phyloP scores from a whole-genome alignment of 2,797 vertebrate species.

The Yasuhikotakia modesta region DNA sequence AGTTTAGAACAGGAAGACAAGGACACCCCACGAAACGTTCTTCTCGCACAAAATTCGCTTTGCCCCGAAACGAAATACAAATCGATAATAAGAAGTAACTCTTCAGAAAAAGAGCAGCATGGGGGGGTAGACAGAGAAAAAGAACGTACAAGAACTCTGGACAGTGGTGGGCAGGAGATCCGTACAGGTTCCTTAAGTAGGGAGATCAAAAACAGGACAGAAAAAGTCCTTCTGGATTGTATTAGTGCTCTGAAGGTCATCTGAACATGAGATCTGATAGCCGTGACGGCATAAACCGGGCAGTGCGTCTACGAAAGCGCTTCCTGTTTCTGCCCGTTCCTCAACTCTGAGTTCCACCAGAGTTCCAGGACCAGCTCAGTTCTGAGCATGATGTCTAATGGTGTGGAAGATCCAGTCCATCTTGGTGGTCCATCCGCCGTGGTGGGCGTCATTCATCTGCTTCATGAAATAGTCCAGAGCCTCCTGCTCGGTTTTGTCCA shows the following conservation, averaged over 20 bases:
- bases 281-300: conserved; percentile 32
- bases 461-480: conserved; percentile 82
- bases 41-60: conserved; percentile 28
- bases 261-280: conserved; percentile 57
- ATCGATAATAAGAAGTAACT: conserved; percentile 39
- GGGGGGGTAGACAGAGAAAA: conserved; percentile 40
- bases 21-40: conserved; percentile 43
- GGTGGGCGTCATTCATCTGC: conserved; percentile 84
- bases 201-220: conserved; percentile 11
- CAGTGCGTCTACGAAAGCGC: conserved; percentile 30
- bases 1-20: conserved; percentile 63
- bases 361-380: conserved; percentile 75
- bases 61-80: conserved; percentile 28
- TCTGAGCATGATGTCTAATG: conserved; percentile 95
- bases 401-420: conserved; percentile 99
- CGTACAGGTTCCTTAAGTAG: conserved; percentile 4
- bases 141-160: conserved; percentile 48
- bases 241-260: conserved; percentile 59
- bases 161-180: conserved; percentile 38
- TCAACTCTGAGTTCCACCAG: conserved; percentile 28
- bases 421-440: conserved; percentile 94
- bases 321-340: conserved; percentile 29
- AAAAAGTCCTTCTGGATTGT: conserved; percentile 53
- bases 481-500: conserved; percentile 82
- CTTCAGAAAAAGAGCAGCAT: conserved; percentile 56